phyloP scores from a whole-genome alignment of 2,797 vertebrate species.

The Phalanger gymnotis region DNA sequence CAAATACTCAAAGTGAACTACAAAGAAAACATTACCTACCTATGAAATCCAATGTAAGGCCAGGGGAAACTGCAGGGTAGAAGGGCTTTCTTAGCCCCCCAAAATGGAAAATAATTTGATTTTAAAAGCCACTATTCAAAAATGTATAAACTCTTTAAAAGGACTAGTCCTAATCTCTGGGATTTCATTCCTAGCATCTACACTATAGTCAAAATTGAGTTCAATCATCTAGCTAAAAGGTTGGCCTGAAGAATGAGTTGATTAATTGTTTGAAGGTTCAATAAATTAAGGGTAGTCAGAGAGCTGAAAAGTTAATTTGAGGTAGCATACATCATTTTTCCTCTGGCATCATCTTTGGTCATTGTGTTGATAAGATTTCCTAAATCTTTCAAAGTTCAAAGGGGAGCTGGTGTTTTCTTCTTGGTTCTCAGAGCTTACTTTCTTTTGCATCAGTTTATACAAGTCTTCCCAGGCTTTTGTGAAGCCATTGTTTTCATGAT shows the following conservation, averaged over 20 bases:
- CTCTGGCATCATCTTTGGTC: neutral
- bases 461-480: neutral
- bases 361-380: neutral
- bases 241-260: neutral
- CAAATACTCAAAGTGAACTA: neutral
- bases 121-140: neutral
- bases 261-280: neutral
- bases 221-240: neutral
- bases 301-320: neutral
- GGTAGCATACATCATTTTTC: neutral
- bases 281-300: neutral
- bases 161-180: neutral
- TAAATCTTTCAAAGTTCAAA: neutral
- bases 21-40: constrained; percentile 17
- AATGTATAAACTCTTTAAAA: neutral
- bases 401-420: neutral
- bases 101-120: neutral
- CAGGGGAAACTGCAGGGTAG: neutral
- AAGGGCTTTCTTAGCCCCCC: neutral
- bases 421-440: neutral
- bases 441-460: neutral
- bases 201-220: neutral
- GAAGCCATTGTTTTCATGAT: neutral
- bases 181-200: neutral
- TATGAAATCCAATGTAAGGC: neutral